Base-by-base conservation (phyloP, 2,113 vertebrate genomes). In the Ophiodon elongatus region DNA sequence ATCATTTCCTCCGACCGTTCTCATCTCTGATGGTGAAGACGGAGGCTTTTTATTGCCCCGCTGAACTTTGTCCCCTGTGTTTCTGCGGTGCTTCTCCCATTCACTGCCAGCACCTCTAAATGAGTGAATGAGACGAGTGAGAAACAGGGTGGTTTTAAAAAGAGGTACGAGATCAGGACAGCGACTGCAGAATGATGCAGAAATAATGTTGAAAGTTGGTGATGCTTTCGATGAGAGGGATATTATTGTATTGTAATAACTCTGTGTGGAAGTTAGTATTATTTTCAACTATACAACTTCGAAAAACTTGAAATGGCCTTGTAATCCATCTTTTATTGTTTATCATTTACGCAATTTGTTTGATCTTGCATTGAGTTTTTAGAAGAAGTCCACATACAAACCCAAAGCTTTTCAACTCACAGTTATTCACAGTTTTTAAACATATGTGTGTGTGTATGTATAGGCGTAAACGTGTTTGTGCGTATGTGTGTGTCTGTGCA, bases 1-100 rank as follows among this genome's bases (percentile, higher is more conserved):
- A 85, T 88, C 33, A 9, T 90, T 93, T 92, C 87, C 89, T 89
- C 71, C 83, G 66, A 75, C 63, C 76, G 39, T 87, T 92, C 76
- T 78, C 88, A 71, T 93, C 84, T 86, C 45, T 86, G 85, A 89
- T 72, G 76, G 69, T 78, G 71, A 70, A 63, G 80, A 86, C 25
- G 10, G 75, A 76, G 50, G 59, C 73, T 84, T 92, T 85, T 90
- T 86, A 78, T 83, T 88, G 54, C 76, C 67, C 52, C 6, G 67
- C 75, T 89, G 86, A 91, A 89, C 88, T 84, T 83, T 90, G 81
- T 83, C 76, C 85, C 75, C 57, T 78, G 75, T 84, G 78, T 82
- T 76, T 89, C 73, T 86, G 76, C 2, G 25, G 73, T 68, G 66
- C 29, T 65, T 67, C 41, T 76, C 17, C 70, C 7, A 9, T 45